Percentiles rank a stretch among this genome's conserved stretches.
Evolutionary conservation across 2,888 invertebrate genomes (phyloP).

Genomic region (Apamea epomidion): DNA sequence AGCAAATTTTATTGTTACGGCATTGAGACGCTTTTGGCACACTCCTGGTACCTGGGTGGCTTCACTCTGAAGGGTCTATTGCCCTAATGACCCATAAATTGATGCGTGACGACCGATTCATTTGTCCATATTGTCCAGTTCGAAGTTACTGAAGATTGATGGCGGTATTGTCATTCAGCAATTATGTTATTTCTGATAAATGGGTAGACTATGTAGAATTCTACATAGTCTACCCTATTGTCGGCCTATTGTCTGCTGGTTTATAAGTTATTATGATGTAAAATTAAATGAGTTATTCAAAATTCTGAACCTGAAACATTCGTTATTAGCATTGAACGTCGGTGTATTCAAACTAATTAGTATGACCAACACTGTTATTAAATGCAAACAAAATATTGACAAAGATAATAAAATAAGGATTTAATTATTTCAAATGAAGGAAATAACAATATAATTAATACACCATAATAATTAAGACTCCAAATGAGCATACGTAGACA

Average conservation of each 20-base stretch:
- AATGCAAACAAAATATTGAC: conserved; percentile 11
- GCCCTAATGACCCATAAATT: conserved; percentile 76
- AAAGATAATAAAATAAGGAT: conserved; percentile 22
- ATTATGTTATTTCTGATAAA: conserved; percentile 55
- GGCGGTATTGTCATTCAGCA: conserved; percentile 45
- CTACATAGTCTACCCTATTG: too few relatives aligned
- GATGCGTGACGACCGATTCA: conserved; percentile 71
- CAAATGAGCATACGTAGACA: conserved; percentile 73
- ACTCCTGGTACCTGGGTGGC: conserved; percentile 63
- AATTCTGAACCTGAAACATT: background rate
- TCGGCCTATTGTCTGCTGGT: conserved; percentile 17
- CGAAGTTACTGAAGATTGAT: conserved; percentile 60
- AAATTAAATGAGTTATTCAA: background rate
- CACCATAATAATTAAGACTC: conserved; percentile 79
- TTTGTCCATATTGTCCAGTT: conserved; percentile 69
- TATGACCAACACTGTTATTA: background rate
- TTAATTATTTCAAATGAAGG: conserved; percentile 48
- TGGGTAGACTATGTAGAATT: conserved; percentile 24
- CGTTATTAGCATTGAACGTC: background rate
- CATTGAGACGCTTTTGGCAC: conserved; percentile 69
- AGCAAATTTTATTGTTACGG: conserved; percentile 76
- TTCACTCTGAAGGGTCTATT: conserved; percentile 43
- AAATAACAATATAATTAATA: conserved; percentile 69
- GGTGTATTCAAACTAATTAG: conserved; percentile 1
- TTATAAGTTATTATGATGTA: conserved; percentile 8